Conservation (phyloP, 2,888 invertebrate genomes). For the Mimumesa dahlbomi region DNA sequence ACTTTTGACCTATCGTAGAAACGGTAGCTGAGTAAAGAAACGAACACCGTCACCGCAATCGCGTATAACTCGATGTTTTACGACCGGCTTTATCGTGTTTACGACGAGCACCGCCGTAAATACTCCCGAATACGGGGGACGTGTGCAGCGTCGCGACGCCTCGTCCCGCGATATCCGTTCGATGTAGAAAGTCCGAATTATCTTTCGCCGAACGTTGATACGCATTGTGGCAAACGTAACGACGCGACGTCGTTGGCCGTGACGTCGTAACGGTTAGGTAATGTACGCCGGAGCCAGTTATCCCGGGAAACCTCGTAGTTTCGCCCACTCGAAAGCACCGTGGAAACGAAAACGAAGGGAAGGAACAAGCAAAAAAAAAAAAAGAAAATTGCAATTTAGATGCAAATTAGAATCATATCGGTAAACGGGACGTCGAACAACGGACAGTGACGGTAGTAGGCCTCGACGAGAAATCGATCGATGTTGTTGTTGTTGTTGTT, state of each 20-base stretch:
- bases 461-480: conserved; percentile 25
- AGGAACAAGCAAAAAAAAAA: too few relatives aligned
- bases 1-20: too few relatives aligned
- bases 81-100: conserved; percentile 51
- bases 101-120: conserved; percentile 52
- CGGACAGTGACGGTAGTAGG: conserved; percentile 3
- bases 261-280: not conserved
- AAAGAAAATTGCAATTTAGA: conserved; percentile 56
- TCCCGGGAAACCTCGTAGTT: conserved; percentile 29
- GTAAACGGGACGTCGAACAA: conserved; percentile 46
- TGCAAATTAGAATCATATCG: conserved; percentile 61
- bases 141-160: conserved; percentile 17
- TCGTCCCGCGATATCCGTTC: conserved; percentile 38
- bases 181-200: conserved; percentile 45
- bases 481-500: conserved; percentile 13
- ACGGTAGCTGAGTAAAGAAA: too few relatives aligned
- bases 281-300: conserved; percentile 23
- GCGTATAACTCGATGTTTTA: conserved; percentile 43
- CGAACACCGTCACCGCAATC: conserved; percentile 37
- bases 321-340: conserved; percentile 19
- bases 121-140: conserved; percentile 47
- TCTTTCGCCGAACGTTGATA: conserved; percentile 28
- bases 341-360: too few relatives aligned
- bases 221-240: conserved; percentile 10
- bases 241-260: conserved; percentile 3